Conservation (phyloP, 2,888 invertebrate genomes). For the Lamellibrachia columna region DNA sequence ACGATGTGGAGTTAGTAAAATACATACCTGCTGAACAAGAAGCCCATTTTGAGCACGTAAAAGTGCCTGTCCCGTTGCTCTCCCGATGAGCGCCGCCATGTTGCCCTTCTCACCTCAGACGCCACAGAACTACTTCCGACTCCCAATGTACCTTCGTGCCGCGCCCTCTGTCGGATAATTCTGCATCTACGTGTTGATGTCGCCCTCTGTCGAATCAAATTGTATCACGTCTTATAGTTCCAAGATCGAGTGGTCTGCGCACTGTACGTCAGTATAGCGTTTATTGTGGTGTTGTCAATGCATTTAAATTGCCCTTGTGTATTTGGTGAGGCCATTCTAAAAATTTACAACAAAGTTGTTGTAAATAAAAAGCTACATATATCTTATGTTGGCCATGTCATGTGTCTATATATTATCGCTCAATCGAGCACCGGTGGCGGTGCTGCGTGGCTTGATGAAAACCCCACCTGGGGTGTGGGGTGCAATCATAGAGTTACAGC, state of each 20-base stretch:
- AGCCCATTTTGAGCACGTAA: constrained; percentile 45
- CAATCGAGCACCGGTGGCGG: neutral
- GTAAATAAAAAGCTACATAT: neutral
- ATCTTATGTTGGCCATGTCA: neutral
- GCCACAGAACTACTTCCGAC: constrained; percentile 16
- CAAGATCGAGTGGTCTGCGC: neutral
- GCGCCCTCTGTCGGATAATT: neutral
- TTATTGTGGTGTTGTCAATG: neutral
- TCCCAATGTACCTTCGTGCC: neutral
- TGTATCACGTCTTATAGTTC: neutral
- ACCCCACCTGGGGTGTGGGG: neutral
- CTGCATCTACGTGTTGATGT: neutral
- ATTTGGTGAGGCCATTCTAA: neutral
- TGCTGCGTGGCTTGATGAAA: neutral
- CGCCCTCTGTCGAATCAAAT: neutral
- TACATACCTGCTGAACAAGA: constrained; percentile 41
- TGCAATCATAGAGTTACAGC: too few relatives aligned
- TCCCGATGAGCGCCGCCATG: constrained; percentile 57
- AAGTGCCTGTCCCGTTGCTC: constrained; percentile 52
- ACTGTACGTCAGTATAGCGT: neutral
- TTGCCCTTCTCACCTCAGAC: constrained; percentile 31
- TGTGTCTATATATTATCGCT: neutral
- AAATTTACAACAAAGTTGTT: neutral
- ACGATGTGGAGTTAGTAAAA: neutral
- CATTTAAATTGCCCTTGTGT: neutral